Conservation (phyloP, 2,888 invertebrate genomes). For the Cantharis rufa region DNA sequence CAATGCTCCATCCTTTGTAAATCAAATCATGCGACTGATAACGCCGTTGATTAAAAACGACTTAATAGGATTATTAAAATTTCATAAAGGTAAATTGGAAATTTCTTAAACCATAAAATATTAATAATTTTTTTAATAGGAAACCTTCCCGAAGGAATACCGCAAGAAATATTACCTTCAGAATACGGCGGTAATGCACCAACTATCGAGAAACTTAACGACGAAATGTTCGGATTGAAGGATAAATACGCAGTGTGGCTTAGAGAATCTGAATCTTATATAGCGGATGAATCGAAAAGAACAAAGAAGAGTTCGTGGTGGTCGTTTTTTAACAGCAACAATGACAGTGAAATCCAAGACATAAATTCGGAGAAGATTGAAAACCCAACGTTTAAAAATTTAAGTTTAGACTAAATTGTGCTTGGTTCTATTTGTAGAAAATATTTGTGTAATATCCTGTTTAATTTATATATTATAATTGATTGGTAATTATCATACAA, state of each 20-base stretch:
- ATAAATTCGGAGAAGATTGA: not conserved
- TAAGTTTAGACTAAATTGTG: conserved; percentile 48
- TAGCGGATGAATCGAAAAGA: conserved; percentile 55
- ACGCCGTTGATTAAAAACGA: conserved; percentile 68
- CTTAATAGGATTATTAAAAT: conserved; percentile 64
- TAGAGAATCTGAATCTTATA: conserved; percentile 63
- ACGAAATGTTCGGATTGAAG: conserved; percentile 61
- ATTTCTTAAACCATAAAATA: not conserved
- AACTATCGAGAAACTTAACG: conserved; percentile 61
- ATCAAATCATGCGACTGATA: conserved; percentile 69
- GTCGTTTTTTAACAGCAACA: conserved; percentile 44
- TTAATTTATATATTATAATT: not conserved
- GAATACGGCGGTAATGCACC: conserved; percentile 67
- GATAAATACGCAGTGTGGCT: conserved; percentile 66
- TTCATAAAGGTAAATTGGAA: conserved; percentile 51
- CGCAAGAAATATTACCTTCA: conserved; percentile 53
- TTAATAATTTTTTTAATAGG: conserved; percentile 31
- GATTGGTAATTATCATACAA: not conserved
- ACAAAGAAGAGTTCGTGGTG: conserved; percentile 52
- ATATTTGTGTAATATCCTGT: not conserved
- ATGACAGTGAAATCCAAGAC: not conserved
- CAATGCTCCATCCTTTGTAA: conserved; percentile 69
- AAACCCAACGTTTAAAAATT: conserved; percentile 43
- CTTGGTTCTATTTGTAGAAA: not conserved
- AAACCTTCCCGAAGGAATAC: conserved; percentile 49